Percentiles rank a stretch among this genome's conserved stretches.
Conservation (phyloP, 2,797 vertebrate genomes). For the Coregonus sp. region DNA sequence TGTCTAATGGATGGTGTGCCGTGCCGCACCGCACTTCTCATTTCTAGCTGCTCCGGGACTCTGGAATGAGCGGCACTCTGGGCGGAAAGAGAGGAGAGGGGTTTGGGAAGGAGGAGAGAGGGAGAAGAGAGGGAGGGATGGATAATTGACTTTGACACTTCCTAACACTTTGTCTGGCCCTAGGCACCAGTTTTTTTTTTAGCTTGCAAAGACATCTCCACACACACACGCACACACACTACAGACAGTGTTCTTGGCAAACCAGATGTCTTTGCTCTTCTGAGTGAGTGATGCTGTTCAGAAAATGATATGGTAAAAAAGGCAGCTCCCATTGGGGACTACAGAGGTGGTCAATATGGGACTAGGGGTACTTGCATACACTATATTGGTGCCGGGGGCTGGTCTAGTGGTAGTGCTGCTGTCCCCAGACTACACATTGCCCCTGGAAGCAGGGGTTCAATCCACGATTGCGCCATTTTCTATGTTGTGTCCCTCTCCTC, state of each 20-base stretch:
- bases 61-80: background rate
- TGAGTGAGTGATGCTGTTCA: background rate
- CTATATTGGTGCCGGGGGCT: too few relatives aligned
- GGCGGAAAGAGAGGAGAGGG: conserved; percentile 12
- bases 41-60: conserved; percentile 1
- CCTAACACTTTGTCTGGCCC: conserved; percentile 32
- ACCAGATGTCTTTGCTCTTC: background rate
- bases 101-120: conserved; percentile 2
- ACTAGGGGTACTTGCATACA: background rate
- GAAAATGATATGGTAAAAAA: background rate
- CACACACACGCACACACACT: background rate
- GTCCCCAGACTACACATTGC: too few relatives aligned
- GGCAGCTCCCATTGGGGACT: background rate
- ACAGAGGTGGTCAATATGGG: background rate
- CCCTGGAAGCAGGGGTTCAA: too few relatives aligned
- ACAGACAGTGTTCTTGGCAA: background rate
- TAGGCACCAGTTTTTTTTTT: conserved; percentile 6
- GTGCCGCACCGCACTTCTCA: background rate
- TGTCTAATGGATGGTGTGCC: conserved; percentile 29
- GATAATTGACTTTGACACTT: conserved; percentile 40
- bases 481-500: too few relatives aligned
- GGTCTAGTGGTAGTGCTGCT: too few relatives aligned
- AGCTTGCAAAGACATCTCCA: background rate
- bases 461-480: too few relatives aligned
- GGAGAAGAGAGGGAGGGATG: conserved; percentile 26